Conservation (phyloP, 2,888 invertebrate genomes). For the Volucella bombylans region DNA sequence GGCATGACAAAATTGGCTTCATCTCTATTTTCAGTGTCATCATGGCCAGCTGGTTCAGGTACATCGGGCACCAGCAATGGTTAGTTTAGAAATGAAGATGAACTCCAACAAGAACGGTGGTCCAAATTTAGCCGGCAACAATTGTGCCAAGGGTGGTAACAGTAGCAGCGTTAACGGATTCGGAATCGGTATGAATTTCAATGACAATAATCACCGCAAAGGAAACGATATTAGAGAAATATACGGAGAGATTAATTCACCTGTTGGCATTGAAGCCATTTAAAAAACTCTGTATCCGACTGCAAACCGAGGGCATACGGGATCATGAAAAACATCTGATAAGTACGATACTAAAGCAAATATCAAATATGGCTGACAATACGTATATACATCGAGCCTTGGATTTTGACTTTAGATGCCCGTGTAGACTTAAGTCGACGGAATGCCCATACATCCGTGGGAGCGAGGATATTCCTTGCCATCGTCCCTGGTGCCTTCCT, state of each 20-base stretch:
- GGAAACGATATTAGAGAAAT: slow-evolving; percentile 83
- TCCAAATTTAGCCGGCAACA: slow-evolving; percentile 64
- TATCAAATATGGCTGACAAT: slow-evolving; percentile 93
- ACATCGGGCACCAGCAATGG: slow-evolving; percentile 79
- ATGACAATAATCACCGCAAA: slow-evolving; percentile 75
- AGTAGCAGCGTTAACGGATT: slow-evolving; percentile 32
- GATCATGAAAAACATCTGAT: slow-evolving; percentile 91
- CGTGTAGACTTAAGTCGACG: no score
- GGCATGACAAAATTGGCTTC: slow-evolving; percentile 76
- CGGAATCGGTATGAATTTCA: slow-evolving; percentile 46
- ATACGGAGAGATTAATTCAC: slow-evolving; percentile 95
- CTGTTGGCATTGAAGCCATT: slow-evolving; percentile 95
- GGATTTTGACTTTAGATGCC: no score
- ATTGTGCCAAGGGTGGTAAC: slow-evolving; percentile 45
- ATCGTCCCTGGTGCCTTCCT: no score
- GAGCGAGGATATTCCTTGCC: no score
- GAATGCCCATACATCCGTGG: no score
- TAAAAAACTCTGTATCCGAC: slow-evolving; percentile 93
- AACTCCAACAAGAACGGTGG: slow-evolving; percentile 55
- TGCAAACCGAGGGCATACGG: slow-evolving; percentile 93
- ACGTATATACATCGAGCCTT: no score
- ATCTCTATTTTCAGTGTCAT: slow-evolving; percentile 79
- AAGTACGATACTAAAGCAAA: slow-evolving; percentile 90
- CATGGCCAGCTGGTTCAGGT: slow-evolving; percentile 75
- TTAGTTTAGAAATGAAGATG: slow-evolving; percentile 72